Evolutionary conservation across 1,140 invertebrate genomes (phyloP), one percentile per base, ranked within the genome.

Genomic region (Polypedilum vanderplanki): DNA sequence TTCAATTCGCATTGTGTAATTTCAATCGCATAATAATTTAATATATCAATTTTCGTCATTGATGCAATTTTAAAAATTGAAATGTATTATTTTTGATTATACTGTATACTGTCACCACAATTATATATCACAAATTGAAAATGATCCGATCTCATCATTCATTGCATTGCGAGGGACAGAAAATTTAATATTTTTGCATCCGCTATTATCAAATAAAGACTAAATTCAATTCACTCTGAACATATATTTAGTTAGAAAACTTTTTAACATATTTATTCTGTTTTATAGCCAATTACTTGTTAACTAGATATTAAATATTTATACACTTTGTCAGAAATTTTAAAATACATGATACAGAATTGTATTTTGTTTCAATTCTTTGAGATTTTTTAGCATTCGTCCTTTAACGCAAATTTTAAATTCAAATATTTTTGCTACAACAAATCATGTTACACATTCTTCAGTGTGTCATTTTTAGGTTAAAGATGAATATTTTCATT

Each of bases 131-230:
- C 12, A 57, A 57, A 46, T 46, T 57, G 46, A 57, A 57, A 33
- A 57, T n/a, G 46, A 57, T 57, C 46, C 12, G 12, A 15, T 57
- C 12, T 57, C 12, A 57, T 57, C n/a, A 57, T 57, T 57, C n/a
- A 57, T 57, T 12, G n/a, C 41, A 46, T 46, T 12, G 12, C 12
- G 46, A 46, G 15, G 46, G 46, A 57, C n/a, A n/a, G 46, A 57
- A 57, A 57, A 57, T 57, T 57, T 57, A 57, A 57, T 57, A 57
- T n/a, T n/a, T 57, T 57, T 57, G 46, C 46, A 57, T 57, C 46
- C 46, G 46, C 46, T 57, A 57, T 57, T 57, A 57, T 57, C 46
- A 15, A 57, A 57, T 57, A 57, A 57, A 57, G 46, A 57, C 9
- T 57, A 57, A 33, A 57, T 57, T 57, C n/a, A 57, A 57, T 57